These are phyloP conservation scores for Mesocentrotus franciscanus DNA, from an alignment of 53 echinoderm and acorn worm genomes.

Conservation along the genomic window DNA sequence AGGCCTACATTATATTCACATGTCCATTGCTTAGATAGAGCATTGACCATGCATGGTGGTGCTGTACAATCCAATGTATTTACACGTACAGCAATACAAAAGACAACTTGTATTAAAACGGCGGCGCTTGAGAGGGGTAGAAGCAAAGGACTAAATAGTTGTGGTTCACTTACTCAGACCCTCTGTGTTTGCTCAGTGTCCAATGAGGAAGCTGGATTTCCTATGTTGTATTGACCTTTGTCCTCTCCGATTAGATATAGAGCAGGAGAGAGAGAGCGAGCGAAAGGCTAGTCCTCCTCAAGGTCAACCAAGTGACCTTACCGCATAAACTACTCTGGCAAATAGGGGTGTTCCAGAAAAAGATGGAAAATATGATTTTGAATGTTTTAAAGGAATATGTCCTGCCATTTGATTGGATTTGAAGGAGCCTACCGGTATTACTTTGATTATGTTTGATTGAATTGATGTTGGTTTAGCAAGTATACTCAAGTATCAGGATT, in stretches of 20 bases:
- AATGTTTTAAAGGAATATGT: neutral
- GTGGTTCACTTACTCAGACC: neutral
- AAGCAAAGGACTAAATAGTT: neutral
- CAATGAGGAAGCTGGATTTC: slow-evolving; percentile 67
- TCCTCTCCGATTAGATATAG: neutral
- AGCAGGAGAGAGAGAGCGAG: neutral
- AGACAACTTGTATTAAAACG: neutral
- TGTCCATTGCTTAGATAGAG: no score
- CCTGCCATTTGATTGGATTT: neutral
- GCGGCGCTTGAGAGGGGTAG: neutral
- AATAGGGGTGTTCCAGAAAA: neutral
- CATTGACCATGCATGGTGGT: no score
- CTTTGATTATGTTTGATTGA: no score
- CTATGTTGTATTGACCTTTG: slow-evolving; percentile 53
- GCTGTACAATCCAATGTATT: neutral
- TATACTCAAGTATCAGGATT: neutral
- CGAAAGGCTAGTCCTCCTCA: neutral
- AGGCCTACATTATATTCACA: no score
- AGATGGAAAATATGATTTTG: neutral
- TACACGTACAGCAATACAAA: neutral
- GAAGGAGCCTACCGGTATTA: no score
- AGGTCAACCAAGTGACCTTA: slow-evolving; percentile 41
- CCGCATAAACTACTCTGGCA: neutral
- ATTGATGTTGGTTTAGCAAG: no score
- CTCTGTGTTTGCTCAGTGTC: slow-evolving; percentile 48